Conservation (phyloP, 2,113 vertebrate genomes). For the Chionis minor region DNA sequence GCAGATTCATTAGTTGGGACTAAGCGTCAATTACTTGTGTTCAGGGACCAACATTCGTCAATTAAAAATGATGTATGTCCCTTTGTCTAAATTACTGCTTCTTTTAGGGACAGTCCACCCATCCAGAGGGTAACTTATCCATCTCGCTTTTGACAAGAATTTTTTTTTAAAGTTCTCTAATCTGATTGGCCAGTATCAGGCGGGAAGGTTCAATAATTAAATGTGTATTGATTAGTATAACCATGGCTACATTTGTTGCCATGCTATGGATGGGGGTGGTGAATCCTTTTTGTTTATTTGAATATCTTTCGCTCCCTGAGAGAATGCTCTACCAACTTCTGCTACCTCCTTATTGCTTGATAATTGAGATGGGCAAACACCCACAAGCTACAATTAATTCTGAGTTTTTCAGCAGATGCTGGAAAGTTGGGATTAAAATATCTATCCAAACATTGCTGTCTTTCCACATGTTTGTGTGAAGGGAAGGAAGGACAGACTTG, state of each 20-base stretch:
- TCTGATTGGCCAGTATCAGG: slow-evolving; percentile 59
- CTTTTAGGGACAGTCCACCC: slow-evolving; percentile 73
- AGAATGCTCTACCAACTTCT: background rate
- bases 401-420: slow-evolving; percentile 18
- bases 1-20: slow-evolving; percentile 72
- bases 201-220: slow-evolving; percentile 54
- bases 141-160: slow-evolving; percentile 72
- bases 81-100: slow-evolving; percentile 65
- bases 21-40: slow-evolving; percentile 72
- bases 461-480: slow-evolving; percentile 41
- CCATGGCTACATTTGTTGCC: background rate
- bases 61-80: slow-evolving; percentile 88
- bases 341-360: background rate
- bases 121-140: slow-evolving; percentile 72
- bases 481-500: background rate
- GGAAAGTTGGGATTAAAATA: slow-evolving; percentile 10
- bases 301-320: background rate
- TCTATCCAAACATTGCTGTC: background rate
- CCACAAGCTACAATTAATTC: background rate
- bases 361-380: slow-evolving; percentile 16
- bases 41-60: slow-evolving; percentile 73
- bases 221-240: slow-evolving; percentile 64
- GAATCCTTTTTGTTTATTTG: background rate
- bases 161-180: slow-evolving; percentile 43
- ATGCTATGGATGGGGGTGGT: background rate